A percentile compares a stretch with the other conserved stretches of the same genome.
phyloP scores from a whole-genome alignment of 2,888 invertebrate genomes.

The Drosophila paracracens region DNA sequence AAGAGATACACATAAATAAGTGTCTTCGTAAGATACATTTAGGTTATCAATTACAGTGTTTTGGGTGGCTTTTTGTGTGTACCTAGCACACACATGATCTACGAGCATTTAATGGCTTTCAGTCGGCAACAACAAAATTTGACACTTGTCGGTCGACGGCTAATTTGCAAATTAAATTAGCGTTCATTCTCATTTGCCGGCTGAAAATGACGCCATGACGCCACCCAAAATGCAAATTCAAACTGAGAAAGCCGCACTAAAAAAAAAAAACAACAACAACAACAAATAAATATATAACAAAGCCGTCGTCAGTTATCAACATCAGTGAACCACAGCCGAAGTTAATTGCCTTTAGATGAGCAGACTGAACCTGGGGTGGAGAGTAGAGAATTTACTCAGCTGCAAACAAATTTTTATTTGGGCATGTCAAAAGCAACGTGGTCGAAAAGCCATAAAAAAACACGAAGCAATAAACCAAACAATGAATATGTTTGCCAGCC shows the following conservation, averaged over 20 bases:
- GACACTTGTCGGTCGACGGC: slow-evolving; percentile 56
- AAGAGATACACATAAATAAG: neutral
- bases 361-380: slow-evolving; percentile 19
- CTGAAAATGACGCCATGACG: slow-evolving; percentile 65
- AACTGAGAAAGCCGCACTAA: slow-evolving; percentile 3
- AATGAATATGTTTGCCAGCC: slow-evolving; percentile 48
- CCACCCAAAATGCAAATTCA: slow-evolving; percentile 60
- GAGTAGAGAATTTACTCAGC: slow-evolving; percentile 33
- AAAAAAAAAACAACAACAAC: neutral
- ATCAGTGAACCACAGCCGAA: slow-evolving; percentile 25
- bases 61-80: slow-evolving; percentile 8
- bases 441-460: slow-evolving; percentile 43
- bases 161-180: slow-evolving; percentile 80
- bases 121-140: slow-evolving; percentile 43
- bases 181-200: slow-evolving; percentile 67
- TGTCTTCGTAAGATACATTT: neutral
- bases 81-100: slow-evolving; percentile 33
- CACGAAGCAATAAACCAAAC: slow-evolving; percentile 35
- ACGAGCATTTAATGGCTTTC: slow-evolving; percentile 17
- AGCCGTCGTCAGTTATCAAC: slow-evolving; percentile 65
- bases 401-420: slow-evolving; percentile 39
- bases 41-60: neutral
- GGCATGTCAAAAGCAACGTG: slow-evolving; percentile 60
- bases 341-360: slow-evolving; percentile 63
- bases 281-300: slow-evolving; percentile 36